Conservation (phyloP, 2,888 invertebrate species). For the Dioctria linearis region DNA sequence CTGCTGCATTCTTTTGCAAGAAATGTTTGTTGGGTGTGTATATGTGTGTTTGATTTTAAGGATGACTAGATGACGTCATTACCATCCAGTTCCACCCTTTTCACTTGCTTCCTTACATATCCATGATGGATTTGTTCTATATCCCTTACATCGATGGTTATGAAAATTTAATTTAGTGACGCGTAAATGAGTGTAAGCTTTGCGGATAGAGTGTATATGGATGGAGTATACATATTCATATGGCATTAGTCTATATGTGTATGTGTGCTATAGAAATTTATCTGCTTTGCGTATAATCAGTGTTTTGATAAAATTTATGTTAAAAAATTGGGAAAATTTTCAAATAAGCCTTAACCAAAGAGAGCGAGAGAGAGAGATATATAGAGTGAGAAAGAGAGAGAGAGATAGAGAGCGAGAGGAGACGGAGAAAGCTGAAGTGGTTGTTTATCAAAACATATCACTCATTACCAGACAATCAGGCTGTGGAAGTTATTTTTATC, state of each 20-base stretch:
- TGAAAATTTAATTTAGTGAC: constrained; percentile 33
- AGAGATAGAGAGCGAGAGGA: too few relatives aligned
- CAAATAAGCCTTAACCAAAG: not conserved
- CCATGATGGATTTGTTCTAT: not conserved
- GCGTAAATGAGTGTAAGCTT: constrained; percentile 25
- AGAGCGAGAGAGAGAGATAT: too few relatives aligned
- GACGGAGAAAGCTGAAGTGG: too few relatives aligned
- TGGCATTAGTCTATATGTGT: not conserved
- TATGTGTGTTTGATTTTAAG: constrained; percentile 19
- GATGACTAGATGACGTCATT: constrained; percentile 17
- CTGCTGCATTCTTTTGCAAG: not conserved
- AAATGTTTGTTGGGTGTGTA: not conserved
- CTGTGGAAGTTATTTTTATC: too few relatives aligned
- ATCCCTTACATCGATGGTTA: constrained; percentile 6
- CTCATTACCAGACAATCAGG: too few relatives aligned
- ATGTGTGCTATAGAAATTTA: not conserved
- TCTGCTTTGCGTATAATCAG: constrained; percentile 1
- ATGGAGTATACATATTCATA: too few relatives aligned
- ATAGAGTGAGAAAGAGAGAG: too few relatives aligned
- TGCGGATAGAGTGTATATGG: constrained; percentile 5
- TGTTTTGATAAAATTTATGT: not conserved
- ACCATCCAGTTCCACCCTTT: not conserved
- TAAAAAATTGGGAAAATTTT: not conserved
- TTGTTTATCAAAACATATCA: too few relatives aligned
- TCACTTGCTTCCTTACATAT: not conserved